Conservation (phyloP, 2,113 vertebrate species). For the Colius striatus region DNA sequence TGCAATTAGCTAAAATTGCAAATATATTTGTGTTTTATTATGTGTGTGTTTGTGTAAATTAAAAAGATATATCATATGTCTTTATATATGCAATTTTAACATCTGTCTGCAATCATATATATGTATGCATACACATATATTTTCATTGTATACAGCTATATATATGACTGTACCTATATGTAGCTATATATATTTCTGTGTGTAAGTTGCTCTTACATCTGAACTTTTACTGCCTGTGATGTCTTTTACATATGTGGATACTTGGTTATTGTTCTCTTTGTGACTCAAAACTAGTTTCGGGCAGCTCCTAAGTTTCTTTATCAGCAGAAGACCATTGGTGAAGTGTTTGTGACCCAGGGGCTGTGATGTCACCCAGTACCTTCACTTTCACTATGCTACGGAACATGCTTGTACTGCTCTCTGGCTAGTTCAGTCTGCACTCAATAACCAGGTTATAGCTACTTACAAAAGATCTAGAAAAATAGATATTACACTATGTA, state of each 20-base stretch:
- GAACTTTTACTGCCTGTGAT: background rate
- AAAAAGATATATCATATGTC: background rate
- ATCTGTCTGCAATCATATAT: no score
- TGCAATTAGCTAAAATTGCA: background rate
- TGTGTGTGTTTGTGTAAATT: background rate
- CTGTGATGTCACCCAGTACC: background rate
- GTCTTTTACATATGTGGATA: background rate
- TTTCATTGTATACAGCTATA: background rate
- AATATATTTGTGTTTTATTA: background rate
- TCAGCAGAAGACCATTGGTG: background rate
- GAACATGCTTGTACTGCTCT: background rate
- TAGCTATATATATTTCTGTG: background rate
- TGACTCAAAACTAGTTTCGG: background rate
- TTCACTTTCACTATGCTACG: background rate
- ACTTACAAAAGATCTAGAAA: background rate
- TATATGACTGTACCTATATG: background rate
- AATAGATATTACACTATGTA: background rate
- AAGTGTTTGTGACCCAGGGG: background rate
- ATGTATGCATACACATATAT: background rate
- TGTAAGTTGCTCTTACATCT: background rate
- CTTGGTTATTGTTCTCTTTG: background rate
- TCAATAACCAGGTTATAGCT: background rate
- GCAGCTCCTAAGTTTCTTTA: background rate
- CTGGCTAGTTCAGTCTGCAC: rapidly evolving
- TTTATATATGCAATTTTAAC: background rate